Evolutionary conservation across 2,888 invertebrate species (phyloP), one percentile per base, ranked within the genome.

Genomic region (Dryadula phaetusa): DNA sequence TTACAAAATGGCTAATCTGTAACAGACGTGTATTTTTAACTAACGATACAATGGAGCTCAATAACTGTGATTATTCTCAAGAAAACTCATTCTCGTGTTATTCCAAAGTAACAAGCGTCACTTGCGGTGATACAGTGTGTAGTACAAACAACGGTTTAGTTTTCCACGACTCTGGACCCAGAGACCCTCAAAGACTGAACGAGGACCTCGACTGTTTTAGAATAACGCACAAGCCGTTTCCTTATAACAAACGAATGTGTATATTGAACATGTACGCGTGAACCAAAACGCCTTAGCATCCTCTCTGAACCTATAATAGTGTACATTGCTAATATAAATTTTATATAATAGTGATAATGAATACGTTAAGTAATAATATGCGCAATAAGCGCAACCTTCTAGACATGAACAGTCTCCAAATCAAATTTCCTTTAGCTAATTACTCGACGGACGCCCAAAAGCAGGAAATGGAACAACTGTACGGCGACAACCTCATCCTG

Each of bases 1-100:
- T 79, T 76, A 80, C 92, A 92, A 92, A 90, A 92, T 92, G 92
- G 92, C 92, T 84, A 92, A 89, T 88, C 81, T 87, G 79, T 92
- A 88, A 88, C 56, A 87, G 88, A 91, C 90, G 91, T 90, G 84
- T 87, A 79, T 81, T 83, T 78, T 77, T 72, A 79, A 81, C 82
- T 83, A 79, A 84, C 76, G 80, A 79, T 82, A 92, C 79, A 89
- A 92, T 92, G 92, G 92, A 92, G 92, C 85, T 79, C 77, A 78
- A 79, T 74, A 88, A 82, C 81, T 81, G 82, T 78, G 70, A 77
- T 72, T 79, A 80, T 82, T 82, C 77, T 75, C 81, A 84, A 80
- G 74, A 80, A 79, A 82, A 78, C 81, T 82, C 85, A 79, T 82
- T 79, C 74, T 72, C 79, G 73, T 83, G 82, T 86, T 76, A 72